Evolutionary conservation across 2,888 invertebrate species (phyloP).

Genomic region (Silvanus unidentatus): DNA sequence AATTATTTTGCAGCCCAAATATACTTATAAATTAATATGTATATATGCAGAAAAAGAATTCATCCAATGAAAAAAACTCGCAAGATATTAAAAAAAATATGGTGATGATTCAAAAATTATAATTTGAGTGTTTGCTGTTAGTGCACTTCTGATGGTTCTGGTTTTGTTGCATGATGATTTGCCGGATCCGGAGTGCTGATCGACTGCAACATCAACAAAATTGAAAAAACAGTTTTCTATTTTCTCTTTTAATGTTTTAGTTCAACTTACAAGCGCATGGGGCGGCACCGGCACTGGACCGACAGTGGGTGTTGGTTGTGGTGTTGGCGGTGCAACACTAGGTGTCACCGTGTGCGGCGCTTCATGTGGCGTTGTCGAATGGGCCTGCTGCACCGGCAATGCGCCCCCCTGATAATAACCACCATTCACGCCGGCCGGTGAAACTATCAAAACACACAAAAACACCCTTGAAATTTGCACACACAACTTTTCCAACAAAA

Average conservation of each 20-base stretch:
- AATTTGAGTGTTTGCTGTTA: conserved; percentile 45
- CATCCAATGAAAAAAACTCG: too few relatives aligned
- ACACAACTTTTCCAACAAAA: too few relatives aligned
- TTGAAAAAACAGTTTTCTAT: neutral
- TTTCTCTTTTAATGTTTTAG: neutral
- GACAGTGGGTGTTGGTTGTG: conserved; percentile 47
- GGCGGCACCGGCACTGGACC: conserved; percentile 44
- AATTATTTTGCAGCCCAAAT: too few relatives aligned
- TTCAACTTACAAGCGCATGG: conserved; percentile 37
- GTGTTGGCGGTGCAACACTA: conserved; percentile 49
- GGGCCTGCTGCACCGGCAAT: conserved; percentile 78
- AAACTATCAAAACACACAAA: conserved; percentile 40
- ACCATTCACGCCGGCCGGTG: conserved; percentile 62
- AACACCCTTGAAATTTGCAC: neutral
- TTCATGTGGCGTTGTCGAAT: conserved; percentile 80
- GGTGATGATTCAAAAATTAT: too few relatives aligned
- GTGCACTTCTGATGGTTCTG: conserved; percentile 80
- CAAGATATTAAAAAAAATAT: too few relatives aligned
- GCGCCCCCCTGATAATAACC: conserved; percentile 69
- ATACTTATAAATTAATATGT: too few relatives aligned
- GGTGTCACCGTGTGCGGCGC: conserved; percentile 54
- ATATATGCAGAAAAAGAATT: too few relatives aligned
- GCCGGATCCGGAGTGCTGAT: conserved; percentile 78
- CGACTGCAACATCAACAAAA: conserved; percentile 54
- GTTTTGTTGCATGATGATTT: conserved; percentile 73